Evolutionary conservation across 2,888 invertebrate species (phyloP).

Genomic region (Parelbella ahira): DNA sequence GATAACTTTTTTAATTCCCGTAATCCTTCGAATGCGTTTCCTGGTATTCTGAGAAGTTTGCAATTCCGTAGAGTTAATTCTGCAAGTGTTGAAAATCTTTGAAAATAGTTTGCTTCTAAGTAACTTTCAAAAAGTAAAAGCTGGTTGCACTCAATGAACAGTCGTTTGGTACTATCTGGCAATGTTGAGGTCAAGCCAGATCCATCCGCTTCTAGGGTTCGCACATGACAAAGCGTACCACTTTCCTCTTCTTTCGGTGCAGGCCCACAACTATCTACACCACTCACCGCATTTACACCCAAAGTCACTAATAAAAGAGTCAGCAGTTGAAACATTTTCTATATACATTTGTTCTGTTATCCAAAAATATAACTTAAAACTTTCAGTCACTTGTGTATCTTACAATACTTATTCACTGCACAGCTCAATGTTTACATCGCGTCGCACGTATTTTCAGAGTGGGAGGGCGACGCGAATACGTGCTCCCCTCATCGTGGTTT

Average conservation of each 20-base stretch:
- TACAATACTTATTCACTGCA: too few species aligned
- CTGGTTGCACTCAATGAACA: constrained; percentile 89
- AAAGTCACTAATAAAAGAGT: constrained; percentile 76
- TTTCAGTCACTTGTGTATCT: constrained; percentile 40
- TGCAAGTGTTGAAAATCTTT: constrained; percentile 86
- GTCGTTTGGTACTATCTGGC: constrained; percentile 85
- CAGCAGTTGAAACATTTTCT: constrained; percentile 75
- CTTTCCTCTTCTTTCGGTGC: constrained; percentile 67
- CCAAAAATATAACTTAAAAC: constrained; percentile 32
- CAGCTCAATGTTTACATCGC: constrained; percentile 71
- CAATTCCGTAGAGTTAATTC: constrained; percentile 88
- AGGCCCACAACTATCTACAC: constrained; percentile 65
- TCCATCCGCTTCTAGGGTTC: constrained; percentile 85
- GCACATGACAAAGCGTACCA: constrained; percentile 83
- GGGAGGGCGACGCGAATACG: constrained; percentile 58
- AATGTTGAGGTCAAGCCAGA: constrained; percentile 82
- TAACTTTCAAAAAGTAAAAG: constrained; percentile 89
- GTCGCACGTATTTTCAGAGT: constrained; percentile 53
- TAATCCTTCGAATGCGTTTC: constrained; percentile 89
- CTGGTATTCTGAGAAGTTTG: constrained; percentile 88
- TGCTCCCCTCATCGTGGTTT: constrained; percentile 66
- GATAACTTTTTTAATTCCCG: constrained; percentile 89
- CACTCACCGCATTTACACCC: constrained; percentile 68
- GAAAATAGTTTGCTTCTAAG: constrained; percentile 86
- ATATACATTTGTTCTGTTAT: constrained; percentile 65